Conservation (phyloP, 2,888 invertebrate species). For the Pseudococcus jackbeardsleyi region DNA sequence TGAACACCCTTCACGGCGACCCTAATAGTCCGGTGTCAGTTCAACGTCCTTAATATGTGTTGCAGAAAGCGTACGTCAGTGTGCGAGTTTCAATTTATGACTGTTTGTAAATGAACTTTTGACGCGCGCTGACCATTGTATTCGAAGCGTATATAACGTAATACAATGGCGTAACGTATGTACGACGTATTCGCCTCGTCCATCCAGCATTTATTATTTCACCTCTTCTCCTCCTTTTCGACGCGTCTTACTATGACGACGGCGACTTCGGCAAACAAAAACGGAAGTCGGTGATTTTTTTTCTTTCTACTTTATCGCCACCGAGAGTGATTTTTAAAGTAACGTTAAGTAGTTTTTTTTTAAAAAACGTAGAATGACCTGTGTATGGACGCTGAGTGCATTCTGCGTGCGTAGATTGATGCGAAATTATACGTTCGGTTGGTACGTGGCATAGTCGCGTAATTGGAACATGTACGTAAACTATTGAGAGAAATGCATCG, state of each 20-base stretch:
- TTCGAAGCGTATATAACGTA: neutral
- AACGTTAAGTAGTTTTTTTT: neutral
- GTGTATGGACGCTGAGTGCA: neutral
- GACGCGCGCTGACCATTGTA: slow-evolving; percentile 37
- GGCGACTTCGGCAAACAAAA: neutral
- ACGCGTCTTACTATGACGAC: neutral
- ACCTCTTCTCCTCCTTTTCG: neutral
- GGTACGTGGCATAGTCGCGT: neutral
- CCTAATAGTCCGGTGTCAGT: slow-evolving; percentile 44
- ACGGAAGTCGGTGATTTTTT: slow-evolving; percentile 7
- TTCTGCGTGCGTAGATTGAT: neutral
- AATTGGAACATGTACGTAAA: neutral
- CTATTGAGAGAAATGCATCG: neutral
- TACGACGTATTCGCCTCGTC: neutral
- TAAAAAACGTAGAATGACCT: neutral
- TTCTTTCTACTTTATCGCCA: neutral
- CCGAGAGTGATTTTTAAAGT: slow-evolving; percentile 1
- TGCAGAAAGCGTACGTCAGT: slow-evolving; percentile 26
- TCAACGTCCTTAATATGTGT: slow-evolving; percentile 48
- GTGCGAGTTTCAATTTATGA: slow-evolving; percentile 20
- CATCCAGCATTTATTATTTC: neutral
- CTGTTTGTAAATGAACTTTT: slow-evolving; percentile 42
- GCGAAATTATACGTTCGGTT: neutral
- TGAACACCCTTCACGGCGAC: slow-evolving; percentile 34
- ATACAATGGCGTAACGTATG: neutral